These are phyloP conservation scores for Conus ventricosus DNA, from an alignment of 1,140 invertebrate genomes.

Conservation along the genomic window DNA sequence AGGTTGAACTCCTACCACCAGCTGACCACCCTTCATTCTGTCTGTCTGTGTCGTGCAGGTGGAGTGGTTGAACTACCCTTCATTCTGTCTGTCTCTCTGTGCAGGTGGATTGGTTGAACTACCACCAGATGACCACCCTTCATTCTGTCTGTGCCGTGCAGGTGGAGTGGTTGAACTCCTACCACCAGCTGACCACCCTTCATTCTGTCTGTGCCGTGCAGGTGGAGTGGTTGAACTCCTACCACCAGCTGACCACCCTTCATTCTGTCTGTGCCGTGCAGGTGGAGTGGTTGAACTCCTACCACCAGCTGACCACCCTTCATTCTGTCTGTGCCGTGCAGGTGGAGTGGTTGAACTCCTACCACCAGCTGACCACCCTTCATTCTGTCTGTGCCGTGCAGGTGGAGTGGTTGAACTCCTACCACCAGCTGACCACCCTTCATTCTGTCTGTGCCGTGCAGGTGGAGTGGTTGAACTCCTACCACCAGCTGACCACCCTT, in stretches of 20 bases:
- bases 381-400: conserved; percentile 31
- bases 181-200: no score
- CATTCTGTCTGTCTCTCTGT: no score
- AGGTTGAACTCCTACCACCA: conserved; percentile 33
- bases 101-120: no score
- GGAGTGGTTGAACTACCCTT: conserved; percentile 60
- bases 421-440: conserved; percentile 53
- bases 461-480: no score
- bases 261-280: no score
- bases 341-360: conserved; percentile 46
- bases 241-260: conserved; percentile 53
- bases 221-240: conserved; percentile 61
- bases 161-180: conserved; percentile 46
- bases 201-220: conserved; percentile 31
- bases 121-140: no score
- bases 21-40: no score
- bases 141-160: conserved; percentile 26
- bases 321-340: conserved; percentile 26
- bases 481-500: no score
- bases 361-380: no score
- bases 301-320: no score
- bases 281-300: no score
- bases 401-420: conserved; percentile 61
- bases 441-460: no score
- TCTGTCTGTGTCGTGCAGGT: conserved; percentile 45